phyloP scores from a whole-genome alignment of 1,140 invertebrate species.

The Drosophila nigromelanica region DNA sequence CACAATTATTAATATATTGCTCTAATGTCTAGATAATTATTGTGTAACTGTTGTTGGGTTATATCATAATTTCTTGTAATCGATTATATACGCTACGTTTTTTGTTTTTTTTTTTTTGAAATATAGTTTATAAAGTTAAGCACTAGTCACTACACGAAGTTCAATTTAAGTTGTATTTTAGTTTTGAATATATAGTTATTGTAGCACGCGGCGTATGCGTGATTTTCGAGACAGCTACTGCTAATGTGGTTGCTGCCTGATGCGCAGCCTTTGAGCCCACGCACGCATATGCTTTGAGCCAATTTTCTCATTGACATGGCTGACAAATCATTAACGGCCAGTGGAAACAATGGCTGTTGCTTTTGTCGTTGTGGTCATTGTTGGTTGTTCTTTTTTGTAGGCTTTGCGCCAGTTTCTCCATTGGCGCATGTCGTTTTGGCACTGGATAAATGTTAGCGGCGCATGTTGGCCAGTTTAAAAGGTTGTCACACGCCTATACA shows the following conservation, averaged over 20 bases:
- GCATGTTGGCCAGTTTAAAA: constrained; percentile 67
- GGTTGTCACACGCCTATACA: constrained; percentile 24
- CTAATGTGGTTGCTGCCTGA: constrained; percentile 29
- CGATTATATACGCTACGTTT: constrained; percentile 50
- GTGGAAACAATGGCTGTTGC: constrained; percentile 52
- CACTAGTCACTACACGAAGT: constrained; percentile 32
- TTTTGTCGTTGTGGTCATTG: constrained; percentile 17
- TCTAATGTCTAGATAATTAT: constrained; percentile 32
- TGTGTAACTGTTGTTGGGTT: constrained; percentile 22
- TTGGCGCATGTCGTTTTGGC: constrained; percentile 56
- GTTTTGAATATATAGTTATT: constrained; percentile 3
- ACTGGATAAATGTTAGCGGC: constrained; percentile 47
- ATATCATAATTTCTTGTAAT: constrained; percentile 19
- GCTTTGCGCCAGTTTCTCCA: constrained; percentile 56
- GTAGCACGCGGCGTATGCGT: constrained; percentile 41
- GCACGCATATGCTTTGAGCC: constrained; percentile 58
- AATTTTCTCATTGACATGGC: constrained; percentile 48
- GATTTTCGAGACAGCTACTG: constrained; percentile 22
- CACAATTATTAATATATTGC: constrained; percentile 23
- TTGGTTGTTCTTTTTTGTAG: constrained; percentile 4
- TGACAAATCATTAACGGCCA: constrained; percentile 60
- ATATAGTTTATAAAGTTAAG: constrained; percentile 5
- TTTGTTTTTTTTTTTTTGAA: too few species aligned
- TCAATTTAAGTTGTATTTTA: constrained; percentile 1
- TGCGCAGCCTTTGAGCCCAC: constrained; percentile 69